These are phyloP conservation scores for Chloroclystis v-ata DNA, from an alignment of 2,888 invertebrate species.

Conservation along the genomic window DNA sequence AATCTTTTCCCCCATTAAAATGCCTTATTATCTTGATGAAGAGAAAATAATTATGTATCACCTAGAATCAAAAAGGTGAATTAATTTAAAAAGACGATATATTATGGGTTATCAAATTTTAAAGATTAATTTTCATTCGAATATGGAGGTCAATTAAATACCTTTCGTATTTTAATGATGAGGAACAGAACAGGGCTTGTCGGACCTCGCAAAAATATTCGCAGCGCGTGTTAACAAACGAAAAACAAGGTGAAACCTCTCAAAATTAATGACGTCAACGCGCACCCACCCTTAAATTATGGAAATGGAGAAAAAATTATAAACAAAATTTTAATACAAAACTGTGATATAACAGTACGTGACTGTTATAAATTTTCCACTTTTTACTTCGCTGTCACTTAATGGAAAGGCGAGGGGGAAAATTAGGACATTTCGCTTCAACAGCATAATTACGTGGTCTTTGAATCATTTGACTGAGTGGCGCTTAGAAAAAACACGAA, in stretches of 20 bases:
- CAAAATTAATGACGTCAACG: conserved; percentile 26
- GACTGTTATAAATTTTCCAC: conserved; percentile 51
- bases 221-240: conserved; percentile 14
- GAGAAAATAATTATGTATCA: conserved; percentile 11
- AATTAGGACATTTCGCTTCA: conserved; percentile 51
- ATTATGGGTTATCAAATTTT: conserved; percentile 11
- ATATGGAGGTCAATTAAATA: conserved; percentile 1
- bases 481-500: conserved; percentile 37
- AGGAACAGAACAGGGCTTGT: background rate
- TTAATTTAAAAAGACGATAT: conserved; percentile 12
- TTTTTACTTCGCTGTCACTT: conserved; percentile 57
- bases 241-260: conserved; percentile 19
- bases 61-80: conserved; percentile 10
- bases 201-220: conserved; percentile 9
- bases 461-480: conserved; percentile 45
- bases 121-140: conserved; percentile 3
- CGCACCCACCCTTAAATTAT: conserved; percentile 22
- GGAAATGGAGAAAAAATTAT: conserved; percentile 37
- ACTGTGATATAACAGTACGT: conserved; percentile 57
- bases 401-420: conserved; percentile 49
- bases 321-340: conserved; percentile 51
- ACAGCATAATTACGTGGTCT: conserved; percentile 52
- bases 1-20: conserved; percentile 6
- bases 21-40: conserved; percentile 5
- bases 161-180: conserved; percentile 4